Evolutionary conservation across 2,113 vertebrate species (phyloP), one percentile per base, ranked within the genome.

Genomic region (Neofelis nebulosa): DNA sequence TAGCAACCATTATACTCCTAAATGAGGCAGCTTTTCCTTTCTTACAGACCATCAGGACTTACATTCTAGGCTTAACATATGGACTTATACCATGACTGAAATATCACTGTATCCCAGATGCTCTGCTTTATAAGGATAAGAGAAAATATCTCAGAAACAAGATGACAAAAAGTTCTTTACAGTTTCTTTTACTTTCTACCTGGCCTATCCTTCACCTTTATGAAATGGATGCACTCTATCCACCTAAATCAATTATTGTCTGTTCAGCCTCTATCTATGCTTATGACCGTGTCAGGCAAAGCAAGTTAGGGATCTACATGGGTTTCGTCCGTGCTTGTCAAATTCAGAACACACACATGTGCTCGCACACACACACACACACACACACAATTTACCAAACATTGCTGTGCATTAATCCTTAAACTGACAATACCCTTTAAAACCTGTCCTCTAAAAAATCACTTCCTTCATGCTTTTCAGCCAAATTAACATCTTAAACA

Each of bases 401-500:
- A 80, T 2, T 57, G 12, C 21, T 55, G 33, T 21, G 31, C 66
- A 73, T 31, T n/a, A 57, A 76, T 80, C 38, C 57, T 74, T 69
- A 12, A 94, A 65, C 25, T 76, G n/a, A 50, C 36, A 73, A 52
- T 12, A 73, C 5, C 31, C 23, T 91, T 76, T 0, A 3, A 83
- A 88, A 88, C 41, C 3, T 85, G 38, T n/a, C 48, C 76, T 65
- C 21, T 82, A 69, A 96, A 93, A 48, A 81, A 73, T 63, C 5
- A 74, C 55, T 69, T 78, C 7, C 36, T 96, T 95, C 55, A 55
- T 25, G 12, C 10, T 79, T 79, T 97, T 55, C 68, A 94, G 45
- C 63, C 71, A 93, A 97, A 96, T 78, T 69, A 84, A 89, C 50
- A 89, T 52, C 66, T 89, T 89, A 85, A 93, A 74, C 87, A 95